These are phyloP conservation scores for Melinopterus prodromus DNA, from an alignment of 2,888 invertebrate species.

Conservation along the genomic window DNA sequence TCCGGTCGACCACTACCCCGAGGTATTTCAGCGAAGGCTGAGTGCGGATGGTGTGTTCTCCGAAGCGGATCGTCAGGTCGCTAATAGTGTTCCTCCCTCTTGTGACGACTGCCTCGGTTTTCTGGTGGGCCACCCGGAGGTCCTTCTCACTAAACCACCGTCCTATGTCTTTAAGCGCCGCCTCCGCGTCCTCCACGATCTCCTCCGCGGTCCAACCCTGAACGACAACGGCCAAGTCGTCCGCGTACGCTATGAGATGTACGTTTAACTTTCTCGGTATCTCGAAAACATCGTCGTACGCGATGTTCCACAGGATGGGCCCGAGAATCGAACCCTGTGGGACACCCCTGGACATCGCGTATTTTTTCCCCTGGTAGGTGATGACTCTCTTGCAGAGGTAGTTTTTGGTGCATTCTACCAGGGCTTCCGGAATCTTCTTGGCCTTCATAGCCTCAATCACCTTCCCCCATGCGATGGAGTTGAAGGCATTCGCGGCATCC, in stretches of 20 bases:
- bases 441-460: not conserved
- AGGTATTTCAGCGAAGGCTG: not conserved
- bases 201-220: not conserved
- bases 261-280: not conserved
- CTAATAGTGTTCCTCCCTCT: not conserved
- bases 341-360: slow-evolving; percentile 10
- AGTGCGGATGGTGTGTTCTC: not conserved
- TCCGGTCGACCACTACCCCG: too few species aligned
- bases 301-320: not conserved
- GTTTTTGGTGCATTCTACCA: too few species aligned
- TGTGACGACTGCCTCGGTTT: not conserved
- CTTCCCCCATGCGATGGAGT: not conserved
- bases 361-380: not conserved
- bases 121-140: not conserved
- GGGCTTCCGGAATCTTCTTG: not conserved
- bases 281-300: not conserved
- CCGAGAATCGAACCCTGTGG: not conserved
- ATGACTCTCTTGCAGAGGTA: not conserved
- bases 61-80: not conserved
- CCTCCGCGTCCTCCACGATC: not conserved
- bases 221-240: not conserved
- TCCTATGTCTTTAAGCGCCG: not conserved
- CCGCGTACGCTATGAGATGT: not conserved
- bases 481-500: not conserved
- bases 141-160: not conserved